phyloP scores from a whole-genome alignment of 2,113 vertebrate genomes.

The Gobiocypris rarus region DNA sequence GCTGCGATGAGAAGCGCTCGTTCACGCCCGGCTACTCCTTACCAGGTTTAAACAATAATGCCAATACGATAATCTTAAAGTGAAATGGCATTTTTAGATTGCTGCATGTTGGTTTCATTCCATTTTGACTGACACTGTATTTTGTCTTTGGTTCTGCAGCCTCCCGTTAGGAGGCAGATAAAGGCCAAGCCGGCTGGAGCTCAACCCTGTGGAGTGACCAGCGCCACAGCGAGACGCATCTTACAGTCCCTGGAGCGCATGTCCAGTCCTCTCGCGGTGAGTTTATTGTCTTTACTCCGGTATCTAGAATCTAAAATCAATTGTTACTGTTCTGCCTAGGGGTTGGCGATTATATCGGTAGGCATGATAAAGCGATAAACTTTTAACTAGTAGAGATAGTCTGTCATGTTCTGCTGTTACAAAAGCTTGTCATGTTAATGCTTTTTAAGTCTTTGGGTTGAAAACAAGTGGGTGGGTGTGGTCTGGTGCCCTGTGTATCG shows the following conservation, averaged over 20 bases:
- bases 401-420: too few relatives aligned
- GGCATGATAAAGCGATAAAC: too few relatives aligned
- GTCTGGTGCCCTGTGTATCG: too few relatives aligned
- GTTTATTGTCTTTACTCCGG: conserved; percentile 11
- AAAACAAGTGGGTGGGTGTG: too few relatives aligned
- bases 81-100: not conserved
- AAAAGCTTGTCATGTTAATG: too few relatives aligned
- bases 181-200: conserved; percentile 88
- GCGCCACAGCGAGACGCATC: conserved; percentile 92
- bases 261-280: conserved; percentile 95
- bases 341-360: too few relatives aligned
- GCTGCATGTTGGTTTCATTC: not conserved
- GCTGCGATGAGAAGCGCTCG: conserved; percentile 81
- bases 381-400: too few relatives aligned
- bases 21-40: conserved; percentile 77
- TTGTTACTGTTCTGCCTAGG: too few relatives aligned
- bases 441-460: too few relatives aligned
- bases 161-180: conserved; percentile 89
- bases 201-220: conserved; percentile 91
- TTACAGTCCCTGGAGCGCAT: conserved; percentile 95
- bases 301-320: not conserved
- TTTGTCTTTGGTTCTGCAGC: conserved; percentile 71
- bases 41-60: conserved; percentile 80
- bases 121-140: not conserved
- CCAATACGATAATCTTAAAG: not conserved